phyloP scores from a whole-genome alignment of 2,888 invertebrate genomes.

The Lamellibrachia satsuma region DNA sequence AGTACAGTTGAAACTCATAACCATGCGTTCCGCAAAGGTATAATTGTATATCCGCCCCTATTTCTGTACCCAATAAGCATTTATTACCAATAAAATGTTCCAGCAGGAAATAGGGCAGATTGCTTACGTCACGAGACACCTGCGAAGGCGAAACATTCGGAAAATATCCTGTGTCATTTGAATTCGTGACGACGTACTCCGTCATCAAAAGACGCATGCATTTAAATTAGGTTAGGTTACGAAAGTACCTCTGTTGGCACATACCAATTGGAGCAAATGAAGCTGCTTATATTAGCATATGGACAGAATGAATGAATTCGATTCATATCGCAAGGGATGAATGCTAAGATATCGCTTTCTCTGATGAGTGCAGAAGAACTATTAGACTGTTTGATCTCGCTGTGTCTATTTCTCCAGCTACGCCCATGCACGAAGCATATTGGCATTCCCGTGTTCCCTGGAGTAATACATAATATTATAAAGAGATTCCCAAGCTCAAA shows the following conservation, averaged over 20 bases:
- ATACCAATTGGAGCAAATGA: not conserved
- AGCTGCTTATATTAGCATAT: not conserved
- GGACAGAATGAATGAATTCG: not conserved
- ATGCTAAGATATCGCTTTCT: not conserved
- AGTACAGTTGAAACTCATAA: not conserved
- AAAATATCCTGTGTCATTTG: not conserved
- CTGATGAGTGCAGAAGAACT: not conserved
- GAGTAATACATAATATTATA: not conserved
- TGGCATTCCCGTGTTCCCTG: not conserved
- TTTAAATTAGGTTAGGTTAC: not conserved
- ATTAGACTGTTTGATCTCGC: not conserved
- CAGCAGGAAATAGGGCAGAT: not conserved
- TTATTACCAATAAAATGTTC: not conserved
- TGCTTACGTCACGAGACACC: slow-evolving; percentile 1
- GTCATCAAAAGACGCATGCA: not conserved
- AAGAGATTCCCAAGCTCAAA: too few relatives aligned
- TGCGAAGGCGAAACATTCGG: not conserved
- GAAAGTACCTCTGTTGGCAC: not conserved
- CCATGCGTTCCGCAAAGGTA: not conserved
- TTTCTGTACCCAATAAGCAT: too few relatives aligned
- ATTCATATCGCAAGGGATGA: not conserved
- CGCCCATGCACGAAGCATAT: not conserved
- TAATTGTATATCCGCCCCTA: not conserved
- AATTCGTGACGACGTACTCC: not conserved
- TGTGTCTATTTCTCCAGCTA: not conserved